Conservation (phyloP, 2,888 invertebrate genomes). For the Drosophila fulvimacula region DNA sequence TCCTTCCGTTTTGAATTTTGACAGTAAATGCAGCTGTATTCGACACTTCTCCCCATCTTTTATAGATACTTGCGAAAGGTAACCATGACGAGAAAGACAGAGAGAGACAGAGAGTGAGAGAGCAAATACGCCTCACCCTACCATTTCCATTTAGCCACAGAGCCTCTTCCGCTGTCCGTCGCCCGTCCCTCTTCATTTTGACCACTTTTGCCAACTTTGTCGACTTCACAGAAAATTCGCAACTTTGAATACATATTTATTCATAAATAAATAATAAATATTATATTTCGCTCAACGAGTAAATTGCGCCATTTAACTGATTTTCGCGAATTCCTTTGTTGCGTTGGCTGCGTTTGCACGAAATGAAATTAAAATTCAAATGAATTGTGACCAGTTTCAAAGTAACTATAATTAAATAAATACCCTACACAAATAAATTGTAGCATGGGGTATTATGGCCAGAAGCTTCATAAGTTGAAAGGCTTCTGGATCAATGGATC, state of each 20-base stretch:
- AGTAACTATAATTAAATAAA: constrained; percentile 4
- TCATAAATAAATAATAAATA: constrained; percentile 3
- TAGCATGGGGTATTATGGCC: background rate
- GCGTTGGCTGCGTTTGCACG: background rate
- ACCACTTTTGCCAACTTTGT: background rate
- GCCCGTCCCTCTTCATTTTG: background rate
- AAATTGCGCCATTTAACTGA: constrained; percentile 4
- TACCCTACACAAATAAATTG: background rate
- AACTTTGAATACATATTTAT: background rate
- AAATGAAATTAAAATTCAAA: constrained; percentile 1
- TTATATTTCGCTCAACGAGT: background rate
- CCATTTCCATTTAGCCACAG: background rate
- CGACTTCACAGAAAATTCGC: background rate
- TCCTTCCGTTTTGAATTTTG: no score
- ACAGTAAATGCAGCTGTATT: background rate
- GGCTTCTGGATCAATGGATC: background rate
- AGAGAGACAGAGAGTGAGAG: background rate
- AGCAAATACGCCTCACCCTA: background rate
- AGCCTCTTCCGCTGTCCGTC: background rate
- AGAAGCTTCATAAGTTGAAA: background rate
- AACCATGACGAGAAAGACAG: background rate
- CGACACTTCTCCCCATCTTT: background rate
- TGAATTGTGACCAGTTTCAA: constrained; percentile 8
- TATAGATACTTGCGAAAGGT: background rate
- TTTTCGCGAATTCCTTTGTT: constrained; percentile 7